A percentile compares a stretch with the other conserved stretches of the same genome.
phyloP scores from a whole-genome alignment of 2,113 vertebrate genomes.

The Gallinago undulata region DNA sequence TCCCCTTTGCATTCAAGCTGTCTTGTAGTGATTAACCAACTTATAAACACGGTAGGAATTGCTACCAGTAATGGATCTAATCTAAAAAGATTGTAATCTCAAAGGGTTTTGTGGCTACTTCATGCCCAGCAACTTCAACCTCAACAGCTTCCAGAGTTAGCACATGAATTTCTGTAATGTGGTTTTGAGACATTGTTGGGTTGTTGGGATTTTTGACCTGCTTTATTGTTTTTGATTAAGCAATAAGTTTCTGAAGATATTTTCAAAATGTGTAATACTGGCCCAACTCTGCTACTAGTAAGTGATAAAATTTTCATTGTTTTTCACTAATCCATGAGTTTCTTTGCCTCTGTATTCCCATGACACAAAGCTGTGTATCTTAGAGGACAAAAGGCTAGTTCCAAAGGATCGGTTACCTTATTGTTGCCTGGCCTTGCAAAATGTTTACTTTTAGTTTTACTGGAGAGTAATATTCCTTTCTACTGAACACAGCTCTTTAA shows the following conservation, averaged over 20 bases:
- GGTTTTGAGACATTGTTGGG: not conserved
- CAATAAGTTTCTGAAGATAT: not conserved
- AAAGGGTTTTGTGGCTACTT: not conserved
- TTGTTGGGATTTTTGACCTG: not conserved
- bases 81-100: not conserved
- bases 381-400: not conserved
- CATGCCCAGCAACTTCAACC: not conserved
- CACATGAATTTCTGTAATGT: not conserved
- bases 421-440: not conserved
- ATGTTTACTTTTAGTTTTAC: not conserved
- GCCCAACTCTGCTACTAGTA: not conserved
- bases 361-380: not conserved
- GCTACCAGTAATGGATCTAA: not conserved
- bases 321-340: not conserved
- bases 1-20: not conserved
- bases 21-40: not conserved
- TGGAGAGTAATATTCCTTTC: not conserved
- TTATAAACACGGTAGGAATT: not conserved
- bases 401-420: not conserved
- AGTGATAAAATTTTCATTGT: not conserved
- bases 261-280: not conserved
- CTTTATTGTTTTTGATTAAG: not conserved
- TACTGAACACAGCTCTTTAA: not conserved
- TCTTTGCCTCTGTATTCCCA: not conserved
- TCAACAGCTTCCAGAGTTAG: not conserved